These are phyloP conservation scores for Microtus californicus DNA, from an alignment of 2,797 vertebrate species.

Conservation along the genomic window DNA sequence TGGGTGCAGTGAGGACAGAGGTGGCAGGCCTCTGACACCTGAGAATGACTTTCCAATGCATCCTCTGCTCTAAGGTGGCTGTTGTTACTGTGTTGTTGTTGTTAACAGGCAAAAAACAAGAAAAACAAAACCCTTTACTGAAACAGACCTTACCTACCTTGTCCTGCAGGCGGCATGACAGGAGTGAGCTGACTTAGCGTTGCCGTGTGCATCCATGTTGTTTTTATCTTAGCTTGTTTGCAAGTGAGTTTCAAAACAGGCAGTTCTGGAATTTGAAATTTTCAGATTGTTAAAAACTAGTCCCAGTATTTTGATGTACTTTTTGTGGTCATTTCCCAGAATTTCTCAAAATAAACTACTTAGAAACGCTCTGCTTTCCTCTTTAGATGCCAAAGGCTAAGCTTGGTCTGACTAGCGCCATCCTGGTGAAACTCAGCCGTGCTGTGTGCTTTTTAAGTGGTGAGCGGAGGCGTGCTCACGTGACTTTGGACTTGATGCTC, in stretches of 20 bases:
- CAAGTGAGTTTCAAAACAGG: slow-evolving; percentile 65
- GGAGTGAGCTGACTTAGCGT: not conserved
- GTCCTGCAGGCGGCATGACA: not conserved
- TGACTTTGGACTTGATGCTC: slow-evolving; percentile 54
- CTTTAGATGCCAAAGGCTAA: slow-evolving; percentile 10
- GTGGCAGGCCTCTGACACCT: slow-evolving; percentile 46
- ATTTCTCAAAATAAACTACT: slow-evolving; percentile 62
- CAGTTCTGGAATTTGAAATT: slow-evolving; percentile 54
- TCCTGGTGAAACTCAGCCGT: not conserved
- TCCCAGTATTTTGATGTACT: slow-evolving; percentile 35
- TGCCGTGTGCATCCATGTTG: not conserved
- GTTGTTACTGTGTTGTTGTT: not conserved
- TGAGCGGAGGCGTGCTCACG: not conserved
- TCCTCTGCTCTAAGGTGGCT: slow-evolving; percentile 26
- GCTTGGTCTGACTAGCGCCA: slow-evolving; percentile 3
- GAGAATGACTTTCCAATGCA: slow-evolving; percentile 59
- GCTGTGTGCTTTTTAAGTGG: slow-evolving; percentile 49
- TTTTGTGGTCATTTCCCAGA: slow-evolving; percentile 42
- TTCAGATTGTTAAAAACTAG: slow-evolving; percentile 57
- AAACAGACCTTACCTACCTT: not conserved
- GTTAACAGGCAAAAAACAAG: not conserved
- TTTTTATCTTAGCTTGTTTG: slow-evolving; percentile 41
- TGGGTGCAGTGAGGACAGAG: slow-evolving; percentile 32
- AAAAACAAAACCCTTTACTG: not conserved
- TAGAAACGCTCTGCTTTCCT: not conserved